Base-by-base conservation (phyloP, 2,888 invertebrate species). In the Eurois occulta region DNA sequence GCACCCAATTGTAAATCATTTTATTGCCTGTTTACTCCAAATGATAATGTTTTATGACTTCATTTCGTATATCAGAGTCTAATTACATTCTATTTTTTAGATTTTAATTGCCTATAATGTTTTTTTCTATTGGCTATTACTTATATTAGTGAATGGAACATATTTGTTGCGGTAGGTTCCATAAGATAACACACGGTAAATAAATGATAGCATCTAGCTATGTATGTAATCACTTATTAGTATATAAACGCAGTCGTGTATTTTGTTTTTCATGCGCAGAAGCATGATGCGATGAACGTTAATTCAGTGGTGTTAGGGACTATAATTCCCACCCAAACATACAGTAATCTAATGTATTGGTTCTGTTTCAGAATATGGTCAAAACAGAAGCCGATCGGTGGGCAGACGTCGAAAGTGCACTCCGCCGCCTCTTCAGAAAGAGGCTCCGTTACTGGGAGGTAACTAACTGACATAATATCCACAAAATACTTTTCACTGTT, bases 331-430 rank as follows among this genome's bases (percentile, higher is more conserved):
- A 11, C 11, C 21, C 13, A 11, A 74, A 43, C 35, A 7, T 1
- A 11, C 28, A 18, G 2, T 46, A 46, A 16, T 55, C 4, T 35
- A 46, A 55, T 52, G 3, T 1, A n/a, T 48, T 11, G 71, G 11
- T n/a, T 66, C 11, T 86, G 24, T 93, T 92, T 10, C 91, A 96
- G 96, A 84, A 95, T 96, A 89, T 96, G 96, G 96, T 91, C 94
- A 0, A 95, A 95, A 80, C 96, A 95, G 81, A 95, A 94, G 85
- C 87, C 91, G 0, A 82, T 78, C 13, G 87, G 87, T 21, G 89
- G 87, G 24, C 91, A 91, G 43, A 87, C 89, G 1, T 89, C 91
- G 16, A 94, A 93, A 75, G 82, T 84, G 38, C 91, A 89, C 71
- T 91, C 93, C 0, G 86, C 91, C 0, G 88, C 87, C 1, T 91